A percentile compares a stretch with the other conserved stretches of the same genome.
Conservation (phyloP, 2,797 vertebrate species). For the Sebastes wilsoni region DNA sequence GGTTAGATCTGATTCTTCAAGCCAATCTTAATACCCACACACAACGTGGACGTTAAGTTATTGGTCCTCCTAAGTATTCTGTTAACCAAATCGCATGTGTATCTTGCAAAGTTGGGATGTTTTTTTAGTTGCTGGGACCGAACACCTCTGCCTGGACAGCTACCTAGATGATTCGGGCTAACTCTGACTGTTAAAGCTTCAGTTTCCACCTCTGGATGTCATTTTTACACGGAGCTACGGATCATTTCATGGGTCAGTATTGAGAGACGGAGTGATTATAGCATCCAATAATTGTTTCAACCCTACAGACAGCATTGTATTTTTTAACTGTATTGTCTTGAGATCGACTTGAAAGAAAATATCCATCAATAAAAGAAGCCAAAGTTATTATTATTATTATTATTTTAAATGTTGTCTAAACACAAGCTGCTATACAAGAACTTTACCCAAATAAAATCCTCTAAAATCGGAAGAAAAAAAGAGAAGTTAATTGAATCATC, state of each 20-base stretch:
- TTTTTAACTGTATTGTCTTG: neutral
- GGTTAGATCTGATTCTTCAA: neutral
- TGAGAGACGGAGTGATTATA: neutral
- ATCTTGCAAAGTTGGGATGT: neutral
- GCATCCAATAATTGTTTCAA: neutral
- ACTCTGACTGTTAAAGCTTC: neutral
- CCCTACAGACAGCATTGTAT: neutral
- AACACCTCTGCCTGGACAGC: neutral
- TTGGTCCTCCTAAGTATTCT: no score
- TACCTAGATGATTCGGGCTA: neutral
- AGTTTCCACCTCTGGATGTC: neutral
- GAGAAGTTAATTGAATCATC: neutral
- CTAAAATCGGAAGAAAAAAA: neutral
- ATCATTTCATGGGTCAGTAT: neutral
- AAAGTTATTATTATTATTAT: neutral
- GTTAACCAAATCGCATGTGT: neutral
- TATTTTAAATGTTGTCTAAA: neutral
- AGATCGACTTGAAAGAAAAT: neutral
- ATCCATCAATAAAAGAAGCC: neutral
- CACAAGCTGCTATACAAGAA: neutral
- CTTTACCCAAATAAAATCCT: neutral
- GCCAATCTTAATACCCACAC: neutral
- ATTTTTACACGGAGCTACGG: neutral
- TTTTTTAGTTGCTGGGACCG: neutral
- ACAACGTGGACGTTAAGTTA: neutral